A percentile compares a stretch with the other conserved stretches of the same genome.
Conservation (phyloP, 2,888 invertebrate species). For the Reticulitermes lucifugus region DNA sequence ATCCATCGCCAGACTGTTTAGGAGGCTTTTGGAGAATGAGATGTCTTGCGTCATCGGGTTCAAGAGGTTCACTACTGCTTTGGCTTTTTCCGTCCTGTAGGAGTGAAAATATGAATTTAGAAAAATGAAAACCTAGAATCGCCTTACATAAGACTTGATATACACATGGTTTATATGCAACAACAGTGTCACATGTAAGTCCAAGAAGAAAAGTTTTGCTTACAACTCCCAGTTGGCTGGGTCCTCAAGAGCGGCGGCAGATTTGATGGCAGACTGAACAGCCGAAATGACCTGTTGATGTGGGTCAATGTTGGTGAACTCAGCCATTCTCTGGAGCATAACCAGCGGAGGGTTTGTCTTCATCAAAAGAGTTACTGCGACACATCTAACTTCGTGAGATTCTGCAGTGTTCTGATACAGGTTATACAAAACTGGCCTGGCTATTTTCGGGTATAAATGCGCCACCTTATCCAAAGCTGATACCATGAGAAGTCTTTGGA, state of each 20-base stretch:
- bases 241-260: not conserved
- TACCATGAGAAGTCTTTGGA: slow-evolving; percentile 24
- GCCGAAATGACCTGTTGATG: slow-evolving; percentile 18
- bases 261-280: slow-evolving; percentile 24
- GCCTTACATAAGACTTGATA: not conserved
- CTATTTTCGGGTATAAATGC: not conserved
- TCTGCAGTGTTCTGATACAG: slow-evolving; percentile 36
- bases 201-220: not conserved
- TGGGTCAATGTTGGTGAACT: slow-evolving; percentile 14
- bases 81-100: slow-evolving; percentile 66
- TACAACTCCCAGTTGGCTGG: slow-evolving; percentile 7
- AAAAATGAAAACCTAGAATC: not conserved
- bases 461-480: not conserved
- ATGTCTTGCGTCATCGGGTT: slow-evolving; percentile 59
- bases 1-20: slow-evolving; percentile 54
- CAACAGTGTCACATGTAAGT: too few relatives aligned
- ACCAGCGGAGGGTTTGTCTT: slow-evolving; percentile 19
- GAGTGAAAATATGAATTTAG: not conserved
- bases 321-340: slow-evolving; percentile 34
- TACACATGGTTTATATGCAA: too few relatives aligned
- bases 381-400: slow-evolving; percentile 1
- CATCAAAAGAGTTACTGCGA: slow-evolving; percentile 13
- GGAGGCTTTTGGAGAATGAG: slow-evolving; percentile 55
- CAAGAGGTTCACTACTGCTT: slow-evolving; percentile 65
- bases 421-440: not conserved